Conservation (phyloP, 2,113 vertebrate genomes). For the Hymenochirus boettgeri region DNA sequence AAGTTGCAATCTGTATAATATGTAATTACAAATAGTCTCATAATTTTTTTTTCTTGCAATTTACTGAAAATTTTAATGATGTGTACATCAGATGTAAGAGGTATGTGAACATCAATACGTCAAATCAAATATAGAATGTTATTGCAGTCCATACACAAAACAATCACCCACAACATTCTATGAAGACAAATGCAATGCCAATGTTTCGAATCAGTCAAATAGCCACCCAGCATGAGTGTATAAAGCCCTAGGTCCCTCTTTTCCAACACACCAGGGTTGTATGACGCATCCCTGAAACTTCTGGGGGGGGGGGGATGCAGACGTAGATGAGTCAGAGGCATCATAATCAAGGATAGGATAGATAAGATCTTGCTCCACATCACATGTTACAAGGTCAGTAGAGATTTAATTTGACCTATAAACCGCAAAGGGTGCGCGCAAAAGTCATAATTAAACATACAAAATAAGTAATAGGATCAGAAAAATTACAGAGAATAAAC, state of each 20-base stretch:
- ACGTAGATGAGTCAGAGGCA: not conserved
- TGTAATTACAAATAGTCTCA: too few species aligned
- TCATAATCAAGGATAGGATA: constrained; percentile 1
- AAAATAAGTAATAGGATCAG: not conserved
- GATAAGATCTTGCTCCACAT: not conserved
- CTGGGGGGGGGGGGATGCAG: too few species aligned
- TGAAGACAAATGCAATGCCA: too few species aligned
- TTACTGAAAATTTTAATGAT: too few species aligned
- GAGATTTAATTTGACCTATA: not conserved
- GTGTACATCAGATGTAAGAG: too few species aligned
- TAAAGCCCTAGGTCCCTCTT: not conserved
- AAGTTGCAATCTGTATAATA: too few species aligned
- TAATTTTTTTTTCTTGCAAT: too few species aligned
- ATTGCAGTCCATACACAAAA: too few species aligned
- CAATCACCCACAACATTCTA: too few species aligned
- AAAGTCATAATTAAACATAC: not conserved
- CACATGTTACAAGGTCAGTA: not conserved
- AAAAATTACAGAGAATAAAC: not conserved
- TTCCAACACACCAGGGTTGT: not conserved
- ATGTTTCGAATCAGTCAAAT: too few species aligned
- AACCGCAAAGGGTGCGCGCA: not conserved
- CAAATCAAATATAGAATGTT: too few species aligned
- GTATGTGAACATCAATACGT: too few species aligned
- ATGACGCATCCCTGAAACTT: not conserved
- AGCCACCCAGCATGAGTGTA: not conserved